A percentile compares a stretch with the other conserved stretches of the same genome.
Evolutionary conservation across 2,888 invertebrate genomes (phyloP).

Genomic region (Nematopogon swammerdamellus): DNA sequence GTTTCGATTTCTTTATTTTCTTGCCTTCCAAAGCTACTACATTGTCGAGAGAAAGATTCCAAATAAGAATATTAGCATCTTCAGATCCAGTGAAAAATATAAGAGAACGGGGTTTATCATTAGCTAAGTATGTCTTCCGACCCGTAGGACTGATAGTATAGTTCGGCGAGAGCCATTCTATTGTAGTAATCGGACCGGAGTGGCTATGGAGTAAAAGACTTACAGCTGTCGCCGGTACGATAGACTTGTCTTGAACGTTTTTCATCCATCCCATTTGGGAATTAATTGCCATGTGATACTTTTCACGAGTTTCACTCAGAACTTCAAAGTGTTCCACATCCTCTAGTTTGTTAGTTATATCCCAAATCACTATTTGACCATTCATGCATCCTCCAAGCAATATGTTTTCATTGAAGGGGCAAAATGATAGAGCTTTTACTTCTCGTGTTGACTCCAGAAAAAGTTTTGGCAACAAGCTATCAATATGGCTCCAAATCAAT

Average conservation of each 20-base stretch:
- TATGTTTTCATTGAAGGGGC: slow-evolving; percentile 65
- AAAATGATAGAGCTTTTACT: slow-evolving; percentile 63
- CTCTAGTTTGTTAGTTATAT: slow-evolving; percentile 60
- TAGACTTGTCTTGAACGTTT: slow-evolving; percentile 52
- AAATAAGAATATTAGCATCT: slow-evolving; percentile 67
- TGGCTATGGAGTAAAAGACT: slow-evolving; percentile 63
- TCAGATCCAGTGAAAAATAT: slow-evolving; percentile 65
- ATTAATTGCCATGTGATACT: slow-evolving; percentile 58
- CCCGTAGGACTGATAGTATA: slow-evolving; percentile 60
- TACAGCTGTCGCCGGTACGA: slow-evolving; percentile 58
- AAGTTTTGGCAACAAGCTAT: slow-evolving; percentile 66
- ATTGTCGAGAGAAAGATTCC: slow-evolving; percentile 63
- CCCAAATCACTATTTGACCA: slow-evolving; percentile 72
- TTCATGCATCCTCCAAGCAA: slow-evolving; percentile 69
- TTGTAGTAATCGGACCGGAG: slow-evolving; percentile 58
- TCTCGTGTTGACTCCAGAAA: slow-evolving; percentile 66
- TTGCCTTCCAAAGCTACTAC: slow-evolving; percentile 26
- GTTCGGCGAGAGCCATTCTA: slow-evolving; percentile 67
- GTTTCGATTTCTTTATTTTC: slow-evolving; percentile 38
- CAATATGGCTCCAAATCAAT: slow-evolving; percentile 72
- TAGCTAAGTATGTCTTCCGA: slow-evolving; percentile 33
- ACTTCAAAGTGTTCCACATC: slow-evolving; percentile 61
- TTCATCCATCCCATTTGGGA: slow-evolving; percentile 69
- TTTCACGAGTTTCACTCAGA: slow-evolving; percentile 59
- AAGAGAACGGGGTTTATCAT: slow-evolving; percentile 33